A percentile compares a stretch with the other conserved stretches of the same genome.
These are phyloP conservation scores for Heliconius charithonia DNA, from an alignment of 2,888 invertebrate species.

Conservation along the genomic window DNA sequence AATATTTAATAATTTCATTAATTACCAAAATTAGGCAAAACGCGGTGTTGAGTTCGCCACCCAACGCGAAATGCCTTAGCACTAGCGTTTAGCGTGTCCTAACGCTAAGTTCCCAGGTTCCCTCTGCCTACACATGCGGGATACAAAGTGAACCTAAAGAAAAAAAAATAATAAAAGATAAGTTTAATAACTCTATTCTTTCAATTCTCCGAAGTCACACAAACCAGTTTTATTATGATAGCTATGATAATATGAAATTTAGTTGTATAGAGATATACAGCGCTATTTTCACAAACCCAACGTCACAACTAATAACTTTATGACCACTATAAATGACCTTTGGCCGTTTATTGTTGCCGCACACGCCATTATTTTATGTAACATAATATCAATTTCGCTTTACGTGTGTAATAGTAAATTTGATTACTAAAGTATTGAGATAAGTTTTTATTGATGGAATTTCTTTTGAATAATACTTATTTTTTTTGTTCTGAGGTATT, in stretches of 20 bases:
- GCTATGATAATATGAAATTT: conserved; percentile 1
- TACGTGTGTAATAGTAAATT: conserved; percentile 1
- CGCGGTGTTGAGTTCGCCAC: too few relatives aligned
- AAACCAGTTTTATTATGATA: conserved; percentile 4
- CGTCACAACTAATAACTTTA: conserved; percentile 66
- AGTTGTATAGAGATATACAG: conserved; percentile 6
- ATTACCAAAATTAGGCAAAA: too few relatives aligned
- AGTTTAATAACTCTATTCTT: background rate
- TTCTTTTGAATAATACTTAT: background rate
- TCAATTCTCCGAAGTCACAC: conserved; percentile 3
- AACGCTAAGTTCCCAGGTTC: too few relatives aligned
- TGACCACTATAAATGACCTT: conserved; percentile 62
- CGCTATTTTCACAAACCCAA: conserved; percentile 40
- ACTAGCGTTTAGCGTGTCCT: too few relatives aligned
- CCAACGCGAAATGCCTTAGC: too few relatives aligned
- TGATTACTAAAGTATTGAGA: conserved; percentile 19
- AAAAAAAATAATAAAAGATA: too few relatives aligned
- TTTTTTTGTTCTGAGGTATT: background rate
- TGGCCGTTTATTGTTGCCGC: conserved; percentile 60
- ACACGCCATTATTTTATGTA: conserved; percentile 54
- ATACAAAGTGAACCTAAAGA: too few relatives aligned
- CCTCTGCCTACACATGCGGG: too few relatives aligned
- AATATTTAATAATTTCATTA: too few relatives aligned
- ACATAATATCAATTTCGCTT: conserved; percentile 4
- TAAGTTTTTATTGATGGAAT: background rate